Conservation (phyloP, 2,888 invertebrate species). For the Catocala fraxini region DNA sequence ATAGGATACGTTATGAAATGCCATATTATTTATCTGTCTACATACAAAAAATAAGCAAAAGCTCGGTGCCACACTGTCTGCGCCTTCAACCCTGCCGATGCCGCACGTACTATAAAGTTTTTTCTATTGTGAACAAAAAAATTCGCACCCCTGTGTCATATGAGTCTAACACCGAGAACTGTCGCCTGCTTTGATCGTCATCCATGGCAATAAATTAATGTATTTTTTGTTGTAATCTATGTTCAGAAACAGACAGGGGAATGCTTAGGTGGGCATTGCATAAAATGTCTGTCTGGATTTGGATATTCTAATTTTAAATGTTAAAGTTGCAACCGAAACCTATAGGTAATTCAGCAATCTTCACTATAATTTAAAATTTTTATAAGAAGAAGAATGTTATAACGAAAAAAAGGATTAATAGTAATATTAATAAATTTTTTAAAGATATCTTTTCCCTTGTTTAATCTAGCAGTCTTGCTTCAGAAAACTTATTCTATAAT, state of each 20-base stretch:
- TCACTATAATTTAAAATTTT: too few species aligned
- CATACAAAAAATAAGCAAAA: constrained; percentile 65
- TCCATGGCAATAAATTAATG: constrained; percentile 63
- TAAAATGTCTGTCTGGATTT: too few species aligned
- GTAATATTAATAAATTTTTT: too few species aligned
- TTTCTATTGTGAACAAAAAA: constrained; percentile 68
- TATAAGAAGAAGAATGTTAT: too few species aligned
- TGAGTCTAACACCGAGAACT: constrained; percentile 62
- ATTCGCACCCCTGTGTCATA: constrained; percentile 63
- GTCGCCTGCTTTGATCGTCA: constrained; percentile 70
- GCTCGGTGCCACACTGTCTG: constrained; percentile 80
- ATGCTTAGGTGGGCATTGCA: constrained; percentile 17
- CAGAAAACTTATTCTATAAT: too few species aligned
- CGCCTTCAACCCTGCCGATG: constrained; percentile 51
- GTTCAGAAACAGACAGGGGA: constrained; percentile 34
- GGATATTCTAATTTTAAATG: too few species aligned
- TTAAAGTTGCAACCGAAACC: too few species aligned
- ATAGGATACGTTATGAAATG: constrained; percentile 7
- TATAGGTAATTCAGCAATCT: too few species aligned
- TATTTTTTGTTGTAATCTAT: constrained; percentile 45
- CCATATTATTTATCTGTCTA: constrained; percentile 32
- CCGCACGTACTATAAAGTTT: constrained; percentile 63
- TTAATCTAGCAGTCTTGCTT: too few species aligned
- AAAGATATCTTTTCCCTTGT: too few species aligned
- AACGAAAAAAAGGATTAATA: too few species aligned